Evolutionary conservation across 2,888 invertebrate species (phyloP).

Genomic region (Smittia aterrima): DNA sequence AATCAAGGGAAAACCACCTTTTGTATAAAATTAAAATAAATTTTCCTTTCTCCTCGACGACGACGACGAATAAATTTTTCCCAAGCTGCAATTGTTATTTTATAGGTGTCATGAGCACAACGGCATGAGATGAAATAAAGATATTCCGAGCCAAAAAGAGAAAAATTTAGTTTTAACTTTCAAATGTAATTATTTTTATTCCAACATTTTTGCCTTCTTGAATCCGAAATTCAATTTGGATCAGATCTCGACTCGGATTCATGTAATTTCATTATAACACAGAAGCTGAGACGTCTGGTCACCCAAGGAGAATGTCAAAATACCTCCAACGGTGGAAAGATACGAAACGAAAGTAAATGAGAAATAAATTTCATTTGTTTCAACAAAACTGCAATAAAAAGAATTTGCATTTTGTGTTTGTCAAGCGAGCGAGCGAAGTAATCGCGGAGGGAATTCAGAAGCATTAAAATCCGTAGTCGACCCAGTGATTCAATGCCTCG

Average conservation of each 20-base stretch:
- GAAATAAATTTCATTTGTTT: constrained; percentile 39
- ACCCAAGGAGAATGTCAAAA: background rate
- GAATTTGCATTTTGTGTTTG: constrained; percentile 35
- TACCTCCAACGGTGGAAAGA: background rate
- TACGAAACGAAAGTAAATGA: constrained; percentile 20
- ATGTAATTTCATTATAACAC: constrained; percentile 16
- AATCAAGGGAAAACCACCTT: constrained; percentile 34
- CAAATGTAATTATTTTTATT: constrained; percentile 37
- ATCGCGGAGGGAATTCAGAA: background rate
- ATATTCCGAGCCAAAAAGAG: constrained; percentile 29
- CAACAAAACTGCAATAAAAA: constrained; percentile 39
- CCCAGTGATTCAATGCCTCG: background rate
- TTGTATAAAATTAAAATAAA: constrained; percentile 41
- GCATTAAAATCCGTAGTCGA: constrained; percentile 1
- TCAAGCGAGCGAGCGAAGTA: background rate
- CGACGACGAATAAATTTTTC: constrained; percentile 25
- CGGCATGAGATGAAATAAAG: constrained; percentile 27
- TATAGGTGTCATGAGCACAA: constrained; percentile 29
- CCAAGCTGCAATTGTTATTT: constrained; percentile 40
- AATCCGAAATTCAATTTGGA: constrained; percentile 5
- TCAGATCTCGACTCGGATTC: background rate
- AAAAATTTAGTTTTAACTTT: constrained; percentile 23
- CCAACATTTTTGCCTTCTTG: constrained; percentile 16
- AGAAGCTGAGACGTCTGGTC: background rate
- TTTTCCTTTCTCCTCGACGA: constrained; percentile 20